A percentile compares a stretch with the other conserved stretches of the same genome.
These are phyloP conservation scores for Ceratina japonica DNA, from an alignment of 1,140 invertebrate species.

Conservation along the genomic window DNA sequence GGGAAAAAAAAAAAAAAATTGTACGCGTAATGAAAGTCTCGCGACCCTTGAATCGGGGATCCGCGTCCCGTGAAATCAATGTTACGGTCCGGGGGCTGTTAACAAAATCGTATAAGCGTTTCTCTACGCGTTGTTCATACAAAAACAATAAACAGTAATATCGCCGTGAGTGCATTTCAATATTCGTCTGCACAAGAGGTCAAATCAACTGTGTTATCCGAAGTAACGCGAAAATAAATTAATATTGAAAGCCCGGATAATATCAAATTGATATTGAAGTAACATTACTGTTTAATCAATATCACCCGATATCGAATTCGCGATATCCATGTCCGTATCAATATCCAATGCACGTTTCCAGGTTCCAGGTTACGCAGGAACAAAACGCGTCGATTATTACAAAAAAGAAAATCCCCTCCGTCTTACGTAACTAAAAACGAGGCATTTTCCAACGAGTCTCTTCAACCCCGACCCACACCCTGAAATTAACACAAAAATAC, in stretches of 20 bases:
- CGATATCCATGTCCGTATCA: background rate
- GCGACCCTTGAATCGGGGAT: background rate
- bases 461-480: no score
- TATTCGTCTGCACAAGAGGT: background rate
- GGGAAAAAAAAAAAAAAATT: background rate
- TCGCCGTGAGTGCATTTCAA: constrained; percentile 6
- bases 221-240: constrained; percentile 36
- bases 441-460: constrained; percentile 59
- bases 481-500: no score
- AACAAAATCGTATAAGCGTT: background rate
- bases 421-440: no score
- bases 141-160: background rate
- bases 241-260: constrained; percentile 31
- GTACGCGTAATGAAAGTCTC: background rate
- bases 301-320: constrained; percentile 11
- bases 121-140: background rate
- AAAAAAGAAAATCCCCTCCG: no score
- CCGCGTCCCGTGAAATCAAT: background rate
- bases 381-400: constrained; percentile 5
- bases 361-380: background rate
- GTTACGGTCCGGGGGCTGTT: constrained; percentile 4
- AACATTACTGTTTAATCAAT: constrained; percentile 40
- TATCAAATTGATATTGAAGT: constrained; percentile 40
- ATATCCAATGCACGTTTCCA: background rate
- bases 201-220: constrained; percentile 12